Base-by-base conservation (phyloP, 2,113 vertebrate species). In the Mustela nigripes region DNA sequence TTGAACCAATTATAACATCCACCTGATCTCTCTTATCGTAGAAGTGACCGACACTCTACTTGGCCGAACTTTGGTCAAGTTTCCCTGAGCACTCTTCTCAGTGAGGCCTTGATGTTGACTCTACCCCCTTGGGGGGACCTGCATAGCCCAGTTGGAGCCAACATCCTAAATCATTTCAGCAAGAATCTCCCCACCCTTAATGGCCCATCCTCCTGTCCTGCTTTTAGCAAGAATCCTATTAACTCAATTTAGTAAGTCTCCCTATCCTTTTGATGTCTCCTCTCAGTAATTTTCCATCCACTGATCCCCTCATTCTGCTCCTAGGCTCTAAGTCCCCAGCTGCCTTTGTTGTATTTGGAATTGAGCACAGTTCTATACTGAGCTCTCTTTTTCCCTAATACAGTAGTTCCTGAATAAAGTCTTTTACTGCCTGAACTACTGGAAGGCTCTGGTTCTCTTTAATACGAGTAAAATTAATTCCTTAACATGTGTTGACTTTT, bases 241-340 rank as follows among this genome's bases (percentile, higher is more conserved):
- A 84, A 39, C 11, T 90, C 24, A 8, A 50, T 85, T 92, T 80
- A 87, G n/a, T 65, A 81, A 92, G 73, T 76, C 56, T 76, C 36
- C 24, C 26, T 78, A 60, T 18, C 60, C 28, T 89, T 90, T 89
- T 90, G 15, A 92, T 84, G 50, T 94, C 80, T 89, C 45, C 26
- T 73, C 62, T 95, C 89, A 42, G 56, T 74, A 89, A 73, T 83
- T 96, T 92, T 92, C 89, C 71, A 81, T 50, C 79, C 58, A 74
- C 5, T 26, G 26, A 69, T 8, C 21, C 18, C 71, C 18, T 86
- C 28, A 67, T 80, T 94, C 56, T 89, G 45, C 11, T 89, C 82
- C n/a, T 48, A 58, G 31, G 63, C 36, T 65, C 33, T 79, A 74
- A 80, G 80, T 81, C 62, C 62, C 50, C 73, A 92, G 74, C 60